Base-by-base conservation (phyloP, 1,140 invertebrate species). In the Drosophila navojoa region DNA sequence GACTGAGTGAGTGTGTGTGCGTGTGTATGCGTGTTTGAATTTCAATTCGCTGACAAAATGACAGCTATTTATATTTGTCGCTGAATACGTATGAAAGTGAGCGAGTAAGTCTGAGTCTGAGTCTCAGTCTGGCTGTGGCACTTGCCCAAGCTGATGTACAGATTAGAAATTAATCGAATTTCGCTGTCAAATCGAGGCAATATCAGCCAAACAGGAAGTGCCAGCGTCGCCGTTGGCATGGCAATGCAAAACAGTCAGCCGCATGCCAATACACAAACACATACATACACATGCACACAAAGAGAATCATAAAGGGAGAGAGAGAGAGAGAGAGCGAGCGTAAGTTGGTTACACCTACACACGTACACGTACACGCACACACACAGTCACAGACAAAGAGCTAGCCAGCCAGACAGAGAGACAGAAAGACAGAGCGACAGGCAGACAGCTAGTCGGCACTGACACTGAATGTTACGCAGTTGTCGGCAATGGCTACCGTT, bases 101-200 rank as follows among this genome's bases (percentile, higher is more conserved):
- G 57, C 29, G 35, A n/a, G 45, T 57, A 57, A 16, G 40, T 15
- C 50, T 71, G 64, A 16, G 29, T 11, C 50, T 55, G 64, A 16
- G 29, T 11, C 50, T 55, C 52, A 27, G n/a, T 59, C 57, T 54
- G 57, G 15, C 64, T 78, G 67, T 84, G 85, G 79, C 80, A 78
- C 80, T 89, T 90, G 84, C 84, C 84, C 84, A 75, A 64, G 79
- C 77, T 80, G 85, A 89, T 89, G 71, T 81, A 76, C 85, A 87
- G 84, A 89, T 89, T 89, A 89, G 85, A 84, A 89, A 89, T 89
- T 89, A 89, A 89, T 89, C 84, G 84, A 89, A 89, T 89, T 89
- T 89, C 77, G 75, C 85, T 89, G 84, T 89, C 80, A 90, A 90
- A 90, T 89, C 85, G 85, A 74, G 79, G 67, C 84, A 69, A 74